A percentile compares a stretch with the other conserved stretches of the same genome.
These are phyloP conservation scores for Pionites leucogaster DNA, from an alignment of 2,113 vertebrate genomes.

Conservation along the genomic window DNA sequence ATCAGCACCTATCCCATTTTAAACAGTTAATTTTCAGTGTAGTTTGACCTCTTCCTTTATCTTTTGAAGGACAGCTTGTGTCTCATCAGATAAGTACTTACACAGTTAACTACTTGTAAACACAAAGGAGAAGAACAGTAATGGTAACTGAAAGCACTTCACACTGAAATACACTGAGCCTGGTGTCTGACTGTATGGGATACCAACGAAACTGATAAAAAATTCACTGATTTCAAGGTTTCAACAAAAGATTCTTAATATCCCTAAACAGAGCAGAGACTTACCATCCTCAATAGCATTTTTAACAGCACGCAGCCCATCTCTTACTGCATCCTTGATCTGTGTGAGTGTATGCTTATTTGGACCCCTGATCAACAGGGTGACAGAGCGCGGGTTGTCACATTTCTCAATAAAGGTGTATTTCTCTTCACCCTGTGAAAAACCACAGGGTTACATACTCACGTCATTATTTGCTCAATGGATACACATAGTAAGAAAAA, in stretches of 20 bases:
- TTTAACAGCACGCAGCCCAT: conserved; percentile 93
- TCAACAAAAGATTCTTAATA: background rate
- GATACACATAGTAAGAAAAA: accelerated
- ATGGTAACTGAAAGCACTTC: background rate
- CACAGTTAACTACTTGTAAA: background rate
- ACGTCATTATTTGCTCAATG: background rate
- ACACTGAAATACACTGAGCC: background rate
- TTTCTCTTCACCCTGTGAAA: conserved; percentile 91
- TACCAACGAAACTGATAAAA: background rate
- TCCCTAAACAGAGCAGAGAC: background rate
- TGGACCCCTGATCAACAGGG: conserved; percentile 91
- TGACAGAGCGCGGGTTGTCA: conserved; percentile 92
- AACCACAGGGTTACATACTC: accelerated
- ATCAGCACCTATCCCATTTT: background rate
- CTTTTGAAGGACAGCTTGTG: background rate
- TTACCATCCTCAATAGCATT: conserved; percentile 97
- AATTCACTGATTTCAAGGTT: conserved; percentile 7
- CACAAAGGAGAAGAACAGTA: background rate
- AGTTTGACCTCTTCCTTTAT: background rate
- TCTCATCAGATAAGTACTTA: background rate
- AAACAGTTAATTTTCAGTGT: background rate
- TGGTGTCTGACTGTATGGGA: background rate
- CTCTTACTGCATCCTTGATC: conserved; percentile 94
- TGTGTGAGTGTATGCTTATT: conserved; percentile 96
- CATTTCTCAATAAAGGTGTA: conserved; percentile 96